Base-by-base conservation (phyloP, 2,113 vertebrate genomes). In the Tragelaphus buxtoni region DNA sequence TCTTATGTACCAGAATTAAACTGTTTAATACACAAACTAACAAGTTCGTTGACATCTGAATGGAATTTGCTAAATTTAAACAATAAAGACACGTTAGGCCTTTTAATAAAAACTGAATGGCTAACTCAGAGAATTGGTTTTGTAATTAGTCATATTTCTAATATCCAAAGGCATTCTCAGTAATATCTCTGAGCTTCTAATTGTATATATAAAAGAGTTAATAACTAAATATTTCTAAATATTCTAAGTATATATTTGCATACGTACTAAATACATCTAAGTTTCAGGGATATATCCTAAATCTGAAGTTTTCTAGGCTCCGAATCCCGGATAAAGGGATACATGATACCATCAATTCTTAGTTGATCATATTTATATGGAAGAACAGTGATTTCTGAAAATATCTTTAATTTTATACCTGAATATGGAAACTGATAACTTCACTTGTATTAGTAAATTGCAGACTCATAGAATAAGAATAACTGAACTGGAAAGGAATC, bases 51-150 rank as follows among this genome's bases (percentile, higher is more conserved):
- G 30, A 81, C 17, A 82, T 80, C 7, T 76, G 32, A 76, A 81
- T 63, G 55, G 20, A 42, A 81, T 90, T 76, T 90, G 30, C 24
- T 63, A 55, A 92, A 45, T 72, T 53, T 84, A 92, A 92, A 84
- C 32, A 55, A 53, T 79, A 45, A 94, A 94, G 79, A 72, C 26
- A 93, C n/a, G 3, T 3, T 85, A 47, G 17, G 55, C 9, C 9
- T 95, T 96, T 92, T 87, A 87, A 86, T 65, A 79, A 88, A 94
- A 92, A 65, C 42, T 79, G 24, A 93, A 58, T 58, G 8, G 10
- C 20, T 82, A 94, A 58, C 39, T 82, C 49, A 84, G 49, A 69
- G 8, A 69, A 86, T 56, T 90, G 69, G 24, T 81, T 96, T 92
- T 90, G 35, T 63, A 80, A 63, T 81, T 47, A 55, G 51, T 55